Evolutionary conservation across 2,888 invertebrate genomes (phyloP).

Genomic region (Gymnosoma rotundatum): DNA sequence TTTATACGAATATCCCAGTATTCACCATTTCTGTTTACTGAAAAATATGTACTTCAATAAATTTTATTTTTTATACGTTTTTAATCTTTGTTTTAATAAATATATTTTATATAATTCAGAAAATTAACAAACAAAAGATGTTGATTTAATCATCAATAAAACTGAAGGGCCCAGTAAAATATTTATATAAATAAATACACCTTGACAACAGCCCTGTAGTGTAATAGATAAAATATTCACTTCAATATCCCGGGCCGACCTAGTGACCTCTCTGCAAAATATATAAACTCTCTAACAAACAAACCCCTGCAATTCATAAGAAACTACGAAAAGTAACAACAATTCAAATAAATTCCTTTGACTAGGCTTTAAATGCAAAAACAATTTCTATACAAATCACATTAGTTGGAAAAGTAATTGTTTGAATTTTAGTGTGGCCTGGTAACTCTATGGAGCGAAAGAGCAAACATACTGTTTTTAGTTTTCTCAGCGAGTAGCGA

Average conservation of each 20-base stretch:
- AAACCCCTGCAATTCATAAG: slow-evolving; percentile 15
- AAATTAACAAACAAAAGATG: too few relatives aligned
- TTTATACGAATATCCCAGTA: too few relatives aligned
- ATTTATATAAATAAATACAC: neutral
- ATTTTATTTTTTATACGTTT: too few relatives aligned
- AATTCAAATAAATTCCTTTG: slow-evolving; percentile 5
- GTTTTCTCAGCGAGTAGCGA: slow-evolving; percentile 11
- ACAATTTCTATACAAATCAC: slow-evolving; percentile 13
- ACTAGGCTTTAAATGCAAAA: slow-evolving; percentile 13
- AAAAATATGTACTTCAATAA: too few relatives aligned
- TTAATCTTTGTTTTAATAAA: too few relatives aligned
- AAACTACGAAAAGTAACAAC: slow-evolving; percentile 28
- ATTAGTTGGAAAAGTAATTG: slow-evolving; percentile 50
- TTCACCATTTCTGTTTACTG: too few relatives aligned
- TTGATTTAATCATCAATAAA: too few relatives aligned
- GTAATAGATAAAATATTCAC: slow-evolving; percentile 48
- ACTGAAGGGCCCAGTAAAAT: neutral
- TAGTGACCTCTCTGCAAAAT: slow-evolving; percentile 80
- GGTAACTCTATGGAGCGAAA: slow-evolving; percentile 55
- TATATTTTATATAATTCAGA: too few relatives aligned
- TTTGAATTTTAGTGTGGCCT: slow-evolving; percentile 37
- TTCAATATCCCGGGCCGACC: slow-evolving; percentile 81
- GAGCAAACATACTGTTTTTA: slow-evolving; percentile 5
- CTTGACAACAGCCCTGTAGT: slow-evolving; percentile 11
- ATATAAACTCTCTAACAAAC: slow-evolving; percentile 24